Evolutionary conservation across 2,797 vertebrate species (phyloP), one percentile per base, ranked within the genome.

Genomic region (Moxostoma hubbsi): DNA sequence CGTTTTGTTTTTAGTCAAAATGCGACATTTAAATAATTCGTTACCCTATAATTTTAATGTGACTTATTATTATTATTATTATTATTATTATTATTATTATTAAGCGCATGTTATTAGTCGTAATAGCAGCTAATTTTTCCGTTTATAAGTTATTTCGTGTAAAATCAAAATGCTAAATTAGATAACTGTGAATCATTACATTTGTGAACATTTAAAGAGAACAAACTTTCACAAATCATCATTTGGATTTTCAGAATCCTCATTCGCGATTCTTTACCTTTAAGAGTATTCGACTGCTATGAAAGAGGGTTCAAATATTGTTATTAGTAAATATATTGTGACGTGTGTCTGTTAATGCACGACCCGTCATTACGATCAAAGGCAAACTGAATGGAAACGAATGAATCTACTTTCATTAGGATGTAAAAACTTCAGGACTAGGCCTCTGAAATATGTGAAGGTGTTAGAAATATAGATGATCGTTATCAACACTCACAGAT

Each of bases 71-170:
- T 9, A 15, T 36, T 45, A 73, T 24, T 49, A 11, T 16, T 46
- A 18, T 58, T 72, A 59, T 59, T 71, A 46, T 43, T 69, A 69
- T 10, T 62, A 43, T 45, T 46, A 62, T 43, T 62, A 64, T 46
- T 64, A 47, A 24, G n/a, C n/a, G n/a, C n/a, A n/a, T n/a, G n/a
- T n/a, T n/a, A n/a, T n/a, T n/a, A n/a, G n/a, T n/a, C n/a, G n/a
- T n/a, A n/a, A n/a, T n/a, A n/a, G 24, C 24, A 24, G 24, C 24
- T 24, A 2, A 2, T 24, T 24, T 24, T 24, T 24, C 2, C 24
- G 24, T 24, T 65, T 65, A 18, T 64, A 46, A 64, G 1, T 67
- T 43, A 15, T 16, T 50, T 18, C 5, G 58, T 62, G 24, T 45
- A 7, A 63, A 12, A 36, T 62, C 43, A 2, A 45, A 45, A 7